These are phyloP conservation scores for Terrapene triunguis DNA, from an alignment of 2,113 vertebrate species.

Conservation along the genomic window DNA sequence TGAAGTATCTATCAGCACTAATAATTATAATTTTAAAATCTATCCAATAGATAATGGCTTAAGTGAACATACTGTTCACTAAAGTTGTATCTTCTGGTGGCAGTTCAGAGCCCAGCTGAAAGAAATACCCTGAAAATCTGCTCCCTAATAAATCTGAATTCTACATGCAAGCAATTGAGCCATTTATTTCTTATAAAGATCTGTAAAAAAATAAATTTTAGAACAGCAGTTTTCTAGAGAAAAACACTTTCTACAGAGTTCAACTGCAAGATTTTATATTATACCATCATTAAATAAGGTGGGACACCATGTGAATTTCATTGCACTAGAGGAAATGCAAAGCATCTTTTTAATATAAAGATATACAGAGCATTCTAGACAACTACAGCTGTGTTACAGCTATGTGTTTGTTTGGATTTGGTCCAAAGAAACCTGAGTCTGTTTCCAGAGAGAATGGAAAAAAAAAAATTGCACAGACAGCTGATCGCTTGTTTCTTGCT, in stretches of 20 bases:
- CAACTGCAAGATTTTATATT: conserved; percentile 77
- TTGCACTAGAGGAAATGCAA: conserved; percentile 88
- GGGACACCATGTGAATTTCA: conserved; percentile 81
- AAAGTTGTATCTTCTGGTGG: background rate
- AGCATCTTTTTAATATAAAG: conserved; percentile 85
- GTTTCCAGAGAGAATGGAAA: conserved; percentile 83
- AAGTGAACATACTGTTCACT: background rate
- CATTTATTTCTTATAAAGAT: conserved; percentile 86
- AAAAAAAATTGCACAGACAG: conserved; percentile 78
- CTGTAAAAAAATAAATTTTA: conserved; percentile 88
- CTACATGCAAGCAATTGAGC: conserved; percentile 81
- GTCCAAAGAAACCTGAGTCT: conserved; percentile 91
- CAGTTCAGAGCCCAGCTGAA: conserved; percentile 39
- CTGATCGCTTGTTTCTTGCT: conserved; percentile 74
- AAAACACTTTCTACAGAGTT: conserved; percentile 80
- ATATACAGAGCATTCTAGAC: conserved; percentile 84
- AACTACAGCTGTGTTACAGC: conserved; percentile 87
- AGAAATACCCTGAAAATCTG: conserved; percentile 54
- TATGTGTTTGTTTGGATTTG: conserved; percentile 89
- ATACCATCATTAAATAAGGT: conserved; percentile 86
- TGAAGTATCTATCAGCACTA: background rate
- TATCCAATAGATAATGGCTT: fast-evolving
- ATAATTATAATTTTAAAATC: background rate
- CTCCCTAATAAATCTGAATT: conserved; percentile 79
- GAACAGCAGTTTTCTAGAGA: conserved; percentile 82